A percentile compares a stretch with the other conserved stretches of the same genome.
phyloP scores from a whole-genome alignment of 2,888 invertebrate species.

The Nemurella pictetii region DNA sequence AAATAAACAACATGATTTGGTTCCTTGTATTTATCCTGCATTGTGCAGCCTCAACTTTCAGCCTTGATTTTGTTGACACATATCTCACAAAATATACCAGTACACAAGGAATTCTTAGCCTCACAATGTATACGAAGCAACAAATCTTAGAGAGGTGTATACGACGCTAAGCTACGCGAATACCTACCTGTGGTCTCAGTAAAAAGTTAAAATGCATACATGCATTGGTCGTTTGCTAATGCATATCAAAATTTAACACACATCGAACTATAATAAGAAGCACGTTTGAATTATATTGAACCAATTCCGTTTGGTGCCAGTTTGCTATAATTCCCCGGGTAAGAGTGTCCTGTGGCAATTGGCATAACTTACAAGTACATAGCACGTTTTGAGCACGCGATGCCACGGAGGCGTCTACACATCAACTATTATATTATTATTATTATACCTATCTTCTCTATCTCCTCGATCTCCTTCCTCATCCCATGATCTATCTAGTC shows the following conservation, averaged over 20 bases:
- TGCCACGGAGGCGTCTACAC: not conserved
- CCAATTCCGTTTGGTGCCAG: not conserved
- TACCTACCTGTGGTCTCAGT: not conserved
- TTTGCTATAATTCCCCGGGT: not conserved
- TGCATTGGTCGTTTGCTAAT: too few species aligned
- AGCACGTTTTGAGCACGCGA: not conserved
- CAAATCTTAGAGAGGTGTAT: not conserved
- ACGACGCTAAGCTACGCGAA: not conserved
- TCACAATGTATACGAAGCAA: constrained; percentile 29
- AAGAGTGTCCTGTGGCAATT: not conserved
- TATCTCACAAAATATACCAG: not conserved
- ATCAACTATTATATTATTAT: not conserved
- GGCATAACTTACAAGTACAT: not conserved
- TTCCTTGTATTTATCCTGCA: constrained; percentile 28
- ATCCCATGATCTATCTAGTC: not conserved
- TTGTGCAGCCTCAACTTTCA: constrained; percentile 9
- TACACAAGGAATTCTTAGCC: constrained; percentile 15
- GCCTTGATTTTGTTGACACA: constrained; percentile 25
- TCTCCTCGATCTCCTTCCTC: not conserved
- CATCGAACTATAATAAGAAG: too few species aligned
- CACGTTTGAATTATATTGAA: not conserved
- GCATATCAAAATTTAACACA: too few species aligned
- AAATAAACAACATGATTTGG: constrained; percentile 30
- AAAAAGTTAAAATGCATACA: not conserved
- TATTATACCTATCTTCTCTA: not conserved